Evolutionary conservation across 2,888 invertebrate species (phyloP).

Genomic region (Metopia argyrocephala): DNA sequence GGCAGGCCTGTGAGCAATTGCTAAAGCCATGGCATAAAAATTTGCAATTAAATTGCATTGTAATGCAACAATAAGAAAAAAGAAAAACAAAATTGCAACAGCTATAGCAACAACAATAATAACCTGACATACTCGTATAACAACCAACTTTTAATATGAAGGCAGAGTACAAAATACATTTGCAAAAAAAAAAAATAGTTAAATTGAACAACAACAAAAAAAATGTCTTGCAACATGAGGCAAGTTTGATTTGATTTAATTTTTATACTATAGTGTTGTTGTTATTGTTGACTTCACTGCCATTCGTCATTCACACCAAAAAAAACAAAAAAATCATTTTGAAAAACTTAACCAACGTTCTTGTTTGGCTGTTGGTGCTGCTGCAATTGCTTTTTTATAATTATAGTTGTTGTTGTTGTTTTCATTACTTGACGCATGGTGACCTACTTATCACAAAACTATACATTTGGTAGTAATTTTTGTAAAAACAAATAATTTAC

Average conservation of each 20-base stretch:
- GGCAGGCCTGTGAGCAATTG: not conserved
- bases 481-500: conserved; percentile 32
- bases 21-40: not conserved
- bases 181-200: conserved; percentile 29
- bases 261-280: conserved; percentile 18
- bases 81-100: too few species aligned
- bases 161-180: conserved; percentile 12
- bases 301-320: conserved; percentile 49
- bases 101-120: conserved; percentile 14
- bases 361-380: conserved; percentile 46
- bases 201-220: not conserved
- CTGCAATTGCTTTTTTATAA: not conserved
- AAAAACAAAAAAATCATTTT: not conserved
- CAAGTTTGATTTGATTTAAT: conserved; percentile 51
- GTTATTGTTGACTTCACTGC: conserved; percentile 7
- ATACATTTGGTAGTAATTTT: conserved; percentile 53
- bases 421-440: conserved; percentile 54
- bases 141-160: not conserved
- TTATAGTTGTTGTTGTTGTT: conserved; percentile 17
- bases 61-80: too few species aligned
- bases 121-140: not conserved
- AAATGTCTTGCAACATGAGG: conserved; percentile 58
- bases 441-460: conserved; percentile 59
- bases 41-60: conserved; percentile 1
- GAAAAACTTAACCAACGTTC: conserved; percentile 28